Base-by-base conservation (phyloP, 2,888 invertebrate genomes). In the Acronicta leporina region DNA sequence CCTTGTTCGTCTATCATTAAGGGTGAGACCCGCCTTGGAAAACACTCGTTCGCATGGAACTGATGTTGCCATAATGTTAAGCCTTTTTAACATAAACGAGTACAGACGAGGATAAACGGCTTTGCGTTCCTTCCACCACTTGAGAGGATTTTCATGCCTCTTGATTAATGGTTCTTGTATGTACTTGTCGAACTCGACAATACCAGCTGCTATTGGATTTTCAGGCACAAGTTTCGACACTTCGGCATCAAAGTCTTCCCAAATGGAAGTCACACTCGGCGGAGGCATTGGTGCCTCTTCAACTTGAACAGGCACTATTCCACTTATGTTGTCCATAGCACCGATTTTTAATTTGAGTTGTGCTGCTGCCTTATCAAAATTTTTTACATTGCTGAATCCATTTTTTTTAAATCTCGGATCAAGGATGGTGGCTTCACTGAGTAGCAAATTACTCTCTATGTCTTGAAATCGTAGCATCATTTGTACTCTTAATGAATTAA, bases 41-140 rank as follows among this genome's bases (percentile, higher is more conserved):
- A 67, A 71, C 16, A 64, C 52, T 14, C 67, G 50, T 53, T 71
- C 67, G 41, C 60, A 68, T 42, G 60, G 71, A n/a, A 71, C 68
- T 11, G 65, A 66, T 11, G 72, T 68, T 8, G 63, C 63, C 9
- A 48, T 44, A 20, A 56, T 48, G 16, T 57, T 56, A 7, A 65
- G 53, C 9, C 65, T 43, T 38, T 61, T 57, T 20, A 61, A 13
- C 56, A 57, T 65, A 14, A 53, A 68, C 14, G 14, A 45, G 38
- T 57, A 57, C 8, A 65, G 41, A 4, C 59, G 60, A 40, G 70
- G 62, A 56, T 67, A 71, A 5, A 71, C 67, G 10, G 16, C 48
- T 55, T 61, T 56, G 4, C 68, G 57, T 40, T 63, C 59, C 2
- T 50, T 56, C 71, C 67, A 68, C 71, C 68, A 71, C 11, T 43